Conservation (phyloP, 2,888 invertebrate genomes). For the Cerceris ruficornis region DNA sequence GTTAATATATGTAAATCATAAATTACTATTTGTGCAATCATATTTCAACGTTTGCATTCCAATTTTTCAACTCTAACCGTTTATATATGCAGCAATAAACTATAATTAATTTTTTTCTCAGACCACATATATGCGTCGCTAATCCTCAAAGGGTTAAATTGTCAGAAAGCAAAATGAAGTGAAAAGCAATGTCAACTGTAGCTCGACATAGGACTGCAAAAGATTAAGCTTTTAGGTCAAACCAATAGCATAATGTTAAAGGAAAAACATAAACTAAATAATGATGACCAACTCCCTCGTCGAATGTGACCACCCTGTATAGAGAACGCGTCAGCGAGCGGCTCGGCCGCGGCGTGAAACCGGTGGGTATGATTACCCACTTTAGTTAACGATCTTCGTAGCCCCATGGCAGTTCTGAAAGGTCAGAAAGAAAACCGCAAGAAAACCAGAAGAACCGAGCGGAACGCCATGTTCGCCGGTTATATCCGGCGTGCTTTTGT, state of each 20-base stretch:
- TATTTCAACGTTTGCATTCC: too few relatives aligned
- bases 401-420: conserved; percentile 67
- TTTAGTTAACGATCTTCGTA: conserved; percentile 77
- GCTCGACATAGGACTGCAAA: too few relatives aligned
- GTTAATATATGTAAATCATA: too few relatives aligned
- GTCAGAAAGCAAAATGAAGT: too few relatives aligned
- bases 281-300: conserved; percentile 12
- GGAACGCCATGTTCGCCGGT: conserved; percentile 16
- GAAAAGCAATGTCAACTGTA: too few relatives aligned
- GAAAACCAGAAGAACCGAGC: conserved; percentile 64
- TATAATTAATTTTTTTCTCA: too few relatives aligned
- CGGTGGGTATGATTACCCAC: conserved; percentile 79
- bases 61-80: too few relatives aligned
- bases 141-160: too few relatives aligned
- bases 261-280: too few relatives aligned
- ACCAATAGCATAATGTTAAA: neutral
- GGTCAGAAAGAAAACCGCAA: conserved; percentile 74
- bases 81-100: too few relatives aligned
- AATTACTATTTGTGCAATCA: too few relatives aligned
- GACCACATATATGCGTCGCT: too few relatives aligned
- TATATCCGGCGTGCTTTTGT: conserved; percentile 37
- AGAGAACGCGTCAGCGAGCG: conserved; percentile 37
- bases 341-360: conserved; percentile 73
- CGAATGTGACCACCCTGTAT: conserved; percentile 63
- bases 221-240: neutral